phyloP scores from a whole-genome alignment of 30 jellyfish, hydroid and myxozoan species.

The Rhopilema esculentum region DNA sequence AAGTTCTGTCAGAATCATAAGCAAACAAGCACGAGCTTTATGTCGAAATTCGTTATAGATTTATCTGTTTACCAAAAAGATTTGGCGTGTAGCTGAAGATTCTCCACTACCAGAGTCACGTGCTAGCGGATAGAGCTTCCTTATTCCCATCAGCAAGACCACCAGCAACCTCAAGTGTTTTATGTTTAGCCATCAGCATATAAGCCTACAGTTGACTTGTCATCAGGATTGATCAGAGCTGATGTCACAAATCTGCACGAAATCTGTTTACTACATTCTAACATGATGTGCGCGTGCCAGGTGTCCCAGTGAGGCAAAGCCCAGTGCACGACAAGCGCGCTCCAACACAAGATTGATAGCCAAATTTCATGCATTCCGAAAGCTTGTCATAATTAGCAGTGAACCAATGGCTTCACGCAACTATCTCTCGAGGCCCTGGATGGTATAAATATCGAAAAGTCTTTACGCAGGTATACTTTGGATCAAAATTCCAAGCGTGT shows the following conservation, averaged over 20 bases:
- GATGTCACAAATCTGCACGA: constrained; percentile 4
- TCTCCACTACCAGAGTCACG: background rate
- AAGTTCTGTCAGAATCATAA: background rate
- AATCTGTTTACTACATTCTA: background rate
- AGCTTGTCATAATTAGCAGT: constrained; percentile 55
- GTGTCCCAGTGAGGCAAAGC: constrained; percentile 14
- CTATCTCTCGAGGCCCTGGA: constrained; percentile 49
- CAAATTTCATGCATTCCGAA: constrained; percentile 50
- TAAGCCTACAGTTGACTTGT: background rate
- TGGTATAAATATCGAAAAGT: background rate
- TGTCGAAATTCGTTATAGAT: background rate
- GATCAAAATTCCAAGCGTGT: background rate
- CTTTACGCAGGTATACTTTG: background rate
- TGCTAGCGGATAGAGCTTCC: constrained; percentile 44
- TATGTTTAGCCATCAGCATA: background rate
- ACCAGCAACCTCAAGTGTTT: constrained; percentile 49
- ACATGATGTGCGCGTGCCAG: constrained; percentile 56
- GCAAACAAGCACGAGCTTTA: too few species aligned
- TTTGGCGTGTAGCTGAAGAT: background rate
- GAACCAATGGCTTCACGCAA: constrained; percentile 55
- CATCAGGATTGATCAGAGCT: background rate
- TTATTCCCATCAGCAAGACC: constrained; percentile 53
- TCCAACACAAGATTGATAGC: constrained; percentile 39
- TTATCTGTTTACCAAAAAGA: background rate
- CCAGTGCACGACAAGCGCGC: constrained; percentile 37